Evolutionary conservation across 2,113 vertebrate genomes (phyloP).

Genomic region (Pygathrix nemaeus): DNA sequence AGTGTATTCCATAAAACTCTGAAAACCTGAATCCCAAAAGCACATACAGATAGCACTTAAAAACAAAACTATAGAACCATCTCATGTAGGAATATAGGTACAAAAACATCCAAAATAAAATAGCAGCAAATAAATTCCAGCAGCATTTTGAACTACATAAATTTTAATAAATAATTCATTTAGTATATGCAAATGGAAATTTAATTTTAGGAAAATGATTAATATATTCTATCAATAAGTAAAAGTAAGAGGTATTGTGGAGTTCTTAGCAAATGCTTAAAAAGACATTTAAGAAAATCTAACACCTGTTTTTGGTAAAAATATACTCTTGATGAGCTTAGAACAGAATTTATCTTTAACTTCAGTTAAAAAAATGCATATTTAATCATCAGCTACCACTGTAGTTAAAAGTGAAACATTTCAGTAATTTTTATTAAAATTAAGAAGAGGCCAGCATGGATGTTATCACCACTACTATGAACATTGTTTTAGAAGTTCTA

Average conservation of each 20-base stretch:
- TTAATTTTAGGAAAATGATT: slow-evolving; percentile 15
- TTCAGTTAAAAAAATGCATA: background rate
- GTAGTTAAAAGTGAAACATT: background rate
- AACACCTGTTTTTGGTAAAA: background rate
- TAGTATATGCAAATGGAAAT: background rate
- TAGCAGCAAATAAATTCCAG: background rate
- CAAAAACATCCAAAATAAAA: background rate
- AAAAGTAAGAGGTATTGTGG: background rate
- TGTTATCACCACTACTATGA: background rate
- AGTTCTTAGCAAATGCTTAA: background rate
- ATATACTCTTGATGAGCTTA: background rate
- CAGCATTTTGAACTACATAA: background rate
- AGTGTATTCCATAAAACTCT: background rate
- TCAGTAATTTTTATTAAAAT: slow-evolving; percentile 21
- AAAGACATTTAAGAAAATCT: background rate
- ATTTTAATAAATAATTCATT: background rate
- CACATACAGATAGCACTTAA: background rate
- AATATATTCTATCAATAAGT: background rate
- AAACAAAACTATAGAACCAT: background rate
- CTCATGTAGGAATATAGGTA: background rate
- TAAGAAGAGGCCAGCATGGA: background rate
- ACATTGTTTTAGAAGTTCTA: background rate
- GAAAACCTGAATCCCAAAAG: background rate
- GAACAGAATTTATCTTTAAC: background rate
- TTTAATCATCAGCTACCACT: background rate